Evolutionary conservation across 2,888 invertebrate genomes (phyloP).

Genomic region (Lithophane semibrunnea): DNA sequence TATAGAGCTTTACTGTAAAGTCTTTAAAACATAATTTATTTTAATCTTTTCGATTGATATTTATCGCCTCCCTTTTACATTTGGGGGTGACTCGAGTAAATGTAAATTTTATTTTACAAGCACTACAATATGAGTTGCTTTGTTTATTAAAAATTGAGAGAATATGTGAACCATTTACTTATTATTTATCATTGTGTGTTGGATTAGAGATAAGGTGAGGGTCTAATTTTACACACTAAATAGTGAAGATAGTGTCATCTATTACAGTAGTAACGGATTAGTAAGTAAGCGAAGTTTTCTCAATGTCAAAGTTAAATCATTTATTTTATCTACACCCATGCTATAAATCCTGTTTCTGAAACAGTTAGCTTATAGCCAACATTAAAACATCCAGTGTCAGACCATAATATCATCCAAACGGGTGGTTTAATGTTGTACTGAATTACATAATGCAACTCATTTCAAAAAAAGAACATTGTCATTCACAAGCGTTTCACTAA

Average conservation of each 20-base stretch:
- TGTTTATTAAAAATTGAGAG: constrained; percentile 16
- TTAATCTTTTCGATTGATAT: constrained; percentile 48
- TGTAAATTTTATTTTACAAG: constrained; percentile 16
- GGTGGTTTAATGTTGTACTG: too few relatives aligned
- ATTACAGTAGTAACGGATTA: too few relatives aligned
- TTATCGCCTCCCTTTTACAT: constrained; percentile 19
- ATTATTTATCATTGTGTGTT: constrained; percentile 1
- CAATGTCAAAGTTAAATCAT: neutral
- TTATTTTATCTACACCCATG: neutral
- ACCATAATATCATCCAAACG: too few relatives aligned
- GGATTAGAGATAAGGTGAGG: neutral
- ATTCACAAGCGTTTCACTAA: too few relatives aligned
- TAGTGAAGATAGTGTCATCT: neutral
- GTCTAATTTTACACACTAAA: neutral
- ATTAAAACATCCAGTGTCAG: too few relatives aligned
- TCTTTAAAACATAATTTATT: constrained; percentile 7
- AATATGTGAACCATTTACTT: constrained; percentile 1
- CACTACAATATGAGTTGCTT: neutral
- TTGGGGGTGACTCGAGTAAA: neutral
- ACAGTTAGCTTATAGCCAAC: too few relatives aligned
- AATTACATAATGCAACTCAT: too few relatives aligned
- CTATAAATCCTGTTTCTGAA: too few relatives aligned
- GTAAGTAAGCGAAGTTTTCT: neutral
- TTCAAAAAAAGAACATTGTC: too few relatives aligned
- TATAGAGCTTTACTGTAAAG: constrained; percentile 12